Evolutionary conservation across 1,140 invertebrate genomes (phyloP), one percentile per base, ranked within the genome.

Genomic region (Drosophila nigromelanica): DNA sequence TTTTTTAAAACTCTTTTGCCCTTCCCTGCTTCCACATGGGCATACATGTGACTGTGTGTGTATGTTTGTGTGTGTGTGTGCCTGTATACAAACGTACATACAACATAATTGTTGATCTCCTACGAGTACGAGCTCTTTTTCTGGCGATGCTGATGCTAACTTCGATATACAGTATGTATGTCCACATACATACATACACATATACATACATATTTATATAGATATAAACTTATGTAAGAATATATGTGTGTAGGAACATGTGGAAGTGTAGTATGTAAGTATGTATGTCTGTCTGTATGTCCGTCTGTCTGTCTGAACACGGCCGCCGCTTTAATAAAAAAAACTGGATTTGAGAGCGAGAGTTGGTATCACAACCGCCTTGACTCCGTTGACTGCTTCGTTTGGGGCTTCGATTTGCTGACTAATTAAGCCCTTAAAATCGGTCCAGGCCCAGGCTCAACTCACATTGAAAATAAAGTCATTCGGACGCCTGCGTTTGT

Each of bases 341-440:
- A 73, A 73, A 73, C 70, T 68, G 70, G 64, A 60, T 48, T 73
- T 60, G 50, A 55, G 48, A 67, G 50, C 21, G 40, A 48, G 64
- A 54, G 56, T 54, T 55, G 39, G 15, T 58, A 63, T 52, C 30
- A 63, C 30, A 63, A 56, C 21, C 45, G 55, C 7, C 21, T 40
- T 24, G n/a, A 56, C 39, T 37, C 14, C 45, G 61, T 11, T 59
- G 47, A 67, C 39, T 67, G 43, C 72, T 62, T 64, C 58, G 64
- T 67, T 72, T 52, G 58, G 58, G 14, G 14, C 27, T 51, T 35
- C 54, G 66, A 87, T 76, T 50, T 67, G 66, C 74, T 76, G 78
- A 81, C 81, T 86, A 86, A 86, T 86, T 86, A 86, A 86, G 81
- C 82, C 82, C 68, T 86, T 78, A 78, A 78, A 81, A 87, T 78